Conservation (phyloP, 2,888 invertebrate species). For the Empis livida region DNA sequence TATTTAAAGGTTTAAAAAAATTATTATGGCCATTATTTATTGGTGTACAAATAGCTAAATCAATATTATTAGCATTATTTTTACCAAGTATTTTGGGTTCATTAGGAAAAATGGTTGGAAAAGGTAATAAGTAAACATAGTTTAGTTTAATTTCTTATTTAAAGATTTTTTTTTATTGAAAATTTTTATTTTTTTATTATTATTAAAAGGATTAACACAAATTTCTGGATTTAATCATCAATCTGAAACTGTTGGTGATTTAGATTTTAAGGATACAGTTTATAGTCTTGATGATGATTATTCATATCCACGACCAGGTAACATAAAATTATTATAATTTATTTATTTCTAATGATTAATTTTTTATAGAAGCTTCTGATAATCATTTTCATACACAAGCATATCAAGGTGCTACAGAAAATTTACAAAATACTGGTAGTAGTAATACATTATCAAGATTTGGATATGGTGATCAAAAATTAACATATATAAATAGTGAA, state of each 20-base stretch:
- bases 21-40: slow-evolving; percentile 68
- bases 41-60: slow-evolving; percentile 71
- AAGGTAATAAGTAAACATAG: slow-evolving; percentile 49
- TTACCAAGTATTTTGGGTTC: slow-evolving; percentile 72
- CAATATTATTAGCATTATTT: slow-evolving; percentile 69
- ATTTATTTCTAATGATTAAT: slow-evolving; percentile 6
- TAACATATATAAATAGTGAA: slow-evolving; percentile 43
- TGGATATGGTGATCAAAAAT: slow-evolving; percentile 48
- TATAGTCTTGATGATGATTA: slow-evolving; percentile 33
- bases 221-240: slow-evolving; percentile 33
- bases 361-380: slow-evolving; percentile 37
- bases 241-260: slow-evolving; percentile 44
- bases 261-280: slow-evolving; percentile 59
- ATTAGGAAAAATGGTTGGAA: slow-evolving; percentile 69
- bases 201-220: slow-evolving; percentile 25
- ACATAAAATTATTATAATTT: neutral
- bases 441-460: slow-evolving; percentile 34
- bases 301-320: slow-evolving; percentile 28
- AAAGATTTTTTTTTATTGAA: no score
- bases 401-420: slow-evolving; percentile 21
- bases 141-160: no score
- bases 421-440: slow-evolving; percentile 18
- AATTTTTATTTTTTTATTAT: neutral
- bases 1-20: slow-evolving; percentile 64
- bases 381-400: slow-evolving; percentile 18